Evolutionary conservation across 2,888 invertebrate species (phyloP).

Genomic region (Acronicta leporina): DNA sequence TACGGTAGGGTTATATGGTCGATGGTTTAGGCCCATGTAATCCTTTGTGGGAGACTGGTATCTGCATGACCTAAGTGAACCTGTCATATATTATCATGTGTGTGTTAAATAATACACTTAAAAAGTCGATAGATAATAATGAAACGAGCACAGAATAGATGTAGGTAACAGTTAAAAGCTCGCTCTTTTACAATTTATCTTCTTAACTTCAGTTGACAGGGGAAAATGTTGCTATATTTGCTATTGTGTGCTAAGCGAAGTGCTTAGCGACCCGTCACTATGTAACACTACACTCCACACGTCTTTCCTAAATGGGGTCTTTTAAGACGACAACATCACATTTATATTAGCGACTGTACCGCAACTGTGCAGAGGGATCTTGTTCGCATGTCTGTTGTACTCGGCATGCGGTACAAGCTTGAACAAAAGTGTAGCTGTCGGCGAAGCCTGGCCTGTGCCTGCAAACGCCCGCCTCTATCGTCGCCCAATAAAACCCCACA

Average conservation of each 20-base stretch:
- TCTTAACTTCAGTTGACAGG: conserved; percentile 34
- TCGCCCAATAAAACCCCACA: conserved; percentile 45
- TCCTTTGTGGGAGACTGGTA: no score
- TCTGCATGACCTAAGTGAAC: no score
- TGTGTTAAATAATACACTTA: no score
- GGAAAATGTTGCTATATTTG: conserved; percentile 33
- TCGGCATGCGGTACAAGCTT: conserved; percentile 34
- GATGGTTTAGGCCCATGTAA: no score
- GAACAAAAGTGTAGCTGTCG: conserved; percentile 55
- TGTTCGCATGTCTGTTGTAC: conserved; percentile 57
- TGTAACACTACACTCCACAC: conserved; percentile 34
- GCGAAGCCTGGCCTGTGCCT: conserved; percentile 30
- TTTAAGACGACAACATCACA: conserved; percentile 41
- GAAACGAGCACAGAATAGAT: no score
- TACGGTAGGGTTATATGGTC: no score
- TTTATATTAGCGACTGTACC: conserved; percentile 53
- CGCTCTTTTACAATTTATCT: conserved; percentile 47
- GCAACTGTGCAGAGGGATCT: conserved; percentile 46
- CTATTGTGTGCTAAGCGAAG: conserved; percentile 44
- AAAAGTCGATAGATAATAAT: no score
- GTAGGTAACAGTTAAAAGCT: conserved; percentile 25
- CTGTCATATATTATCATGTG: no score
- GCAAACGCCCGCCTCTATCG: conserved; percentile 35
- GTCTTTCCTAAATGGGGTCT: conserved; percentile 48
- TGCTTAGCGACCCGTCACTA: conserved; percentile 52